Percentiles rank a stretch among this genome's conserved stretches.
phyloP scores from a whole-genome alignment of 2,888 invertebrate species.

The Campopleginae sp. region DNA sequence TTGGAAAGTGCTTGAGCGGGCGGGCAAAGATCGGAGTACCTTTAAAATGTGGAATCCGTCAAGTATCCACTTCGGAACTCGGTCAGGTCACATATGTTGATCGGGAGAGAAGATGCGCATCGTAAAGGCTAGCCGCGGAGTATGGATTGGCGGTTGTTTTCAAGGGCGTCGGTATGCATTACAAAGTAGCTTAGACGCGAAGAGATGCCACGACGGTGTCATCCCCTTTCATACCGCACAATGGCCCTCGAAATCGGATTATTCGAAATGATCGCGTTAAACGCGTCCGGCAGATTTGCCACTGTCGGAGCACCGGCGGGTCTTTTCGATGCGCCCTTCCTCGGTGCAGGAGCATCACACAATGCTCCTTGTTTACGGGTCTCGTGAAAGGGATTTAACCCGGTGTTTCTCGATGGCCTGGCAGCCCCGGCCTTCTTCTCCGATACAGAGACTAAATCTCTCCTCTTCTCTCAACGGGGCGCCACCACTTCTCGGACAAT shows the following conservation, averaged over 20 bases:
- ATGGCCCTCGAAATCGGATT: conserved; percentile 81
- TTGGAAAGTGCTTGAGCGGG: neutral
- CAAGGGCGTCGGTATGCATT: conserved; percentile 77
- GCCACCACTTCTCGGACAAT: conserved; percentile 40
- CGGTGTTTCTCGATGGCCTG: conserved; percentile 29
- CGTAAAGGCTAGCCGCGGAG: neutral
- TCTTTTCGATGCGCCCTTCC: conserved; percentile 40
- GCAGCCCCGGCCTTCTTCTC: conserved; percentile 18
- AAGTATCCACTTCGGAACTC: neutral
- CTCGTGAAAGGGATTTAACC: conserved; percentile 76
- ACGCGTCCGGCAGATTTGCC: conserved; percentile 76
- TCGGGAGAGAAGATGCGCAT: neutral
- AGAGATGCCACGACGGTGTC: conserved; percentile 62
- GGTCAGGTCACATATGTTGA: conserved; percentile 2
- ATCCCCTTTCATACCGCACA: conserved; percentile 70
- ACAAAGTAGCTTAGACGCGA: conserved; percentile 76
- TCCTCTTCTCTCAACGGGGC: conserved; percentile 60
- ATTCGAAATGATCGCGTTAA: conserved; percentile 82
- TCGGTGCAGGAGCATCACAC: conserved; percentile 56
- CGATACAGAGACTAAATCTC: conserved; percentile 47
- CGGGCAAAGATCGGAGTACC: neutral
- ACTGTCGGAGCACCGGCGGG: conserved; percentile 57
- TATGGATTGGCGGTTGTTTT: conserved; percentile 68
- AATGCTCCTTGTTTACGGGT: conserved; percentile 78
- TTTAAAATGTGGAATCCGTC: neutral